Evolutionary conservation across 2,888 invertebrate genomes (phyloP), one percentile per base, ranked within the genome.

Genomic region (Tinea pellionella): DNA sequence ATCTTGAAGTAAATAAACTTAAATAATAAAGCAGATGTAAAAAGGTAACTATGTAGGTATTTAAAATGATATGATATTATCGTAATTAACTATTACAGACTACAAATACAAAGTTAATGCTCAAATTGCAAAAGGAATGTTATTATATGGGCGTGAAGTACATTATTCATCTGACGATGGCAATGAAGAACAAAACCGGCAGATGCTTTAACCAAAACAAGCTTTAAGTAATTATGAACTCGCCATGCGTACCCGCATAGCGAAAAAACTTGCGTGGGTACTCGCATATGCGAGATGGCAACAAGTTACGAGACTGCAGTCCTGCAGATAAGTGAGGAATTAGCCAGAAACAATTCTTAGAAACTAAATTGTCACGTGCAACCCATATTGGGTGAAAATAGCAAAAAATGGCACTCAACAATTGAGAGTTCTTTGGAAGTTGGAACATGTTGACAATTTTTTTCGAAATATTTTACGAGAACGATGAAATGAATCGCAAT

Each of bases 221-320:
- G 47, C 47, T 15, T 47, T 2, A 47, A 13, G 47, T 47, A 47
- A 47, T 47, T 47, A 47, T 15, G 16, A 47, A 47, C 15, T 47
- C 16, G 47, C 47, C 47, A 47, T 4, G 47, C 47, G 47, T 47
- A 47, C 53, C 53, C 53, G 53, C 53, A 53, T 53, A 18, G 19
- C 24, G 53, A 53, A 47, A 53, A 53, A 53, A 53, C 53, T 53
- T 12, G 53, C 24, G 53, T 53, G 53, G 53, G 53, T 53, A 53
- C 53, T 47, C 16, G 47, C 47, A 16, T 47, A 47, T 47, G 16
- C 47, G 16, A 41, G 12, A 16, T 47, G 47, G 16, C 2, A 15
- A 16, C 47, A 47, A 47, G n/a, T 9, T 15, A 6, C n/a, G 37
- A 9, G 37, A 37, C 37, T 24, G 24, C 24, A 24, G 24, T n/a